These are phyloP conservation scores for Aix galericulata DNA, from an alignment of 2,113 vertebrate genomes.

Conservation along the genomic window DNA sequence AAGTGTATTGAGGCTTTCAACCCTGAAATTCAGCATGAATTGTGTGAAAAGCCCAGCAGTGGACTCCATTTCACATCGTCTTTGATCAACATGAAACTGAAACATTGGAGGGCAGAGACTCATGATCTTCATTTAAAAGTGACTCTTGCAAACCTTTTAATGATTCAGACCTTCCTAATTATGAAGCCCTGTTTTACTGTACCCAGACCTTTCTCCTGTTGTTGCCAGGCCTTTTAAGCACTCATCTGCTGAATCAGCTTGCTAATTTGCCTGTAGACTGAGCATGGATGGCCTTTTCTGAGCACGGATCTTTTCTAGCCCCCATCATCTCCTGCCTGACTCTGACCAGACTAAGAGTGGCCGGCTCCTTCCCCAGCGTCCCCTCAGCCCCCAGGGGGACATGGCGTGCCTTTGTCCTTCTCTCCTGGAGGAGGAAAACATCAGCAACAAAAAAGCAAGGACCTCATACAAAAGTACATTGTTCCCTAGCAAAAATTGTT, in stretches of 20 bases:
- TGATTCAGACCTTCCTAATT: background rate
- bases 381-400: background rate
- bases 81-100: background rate
- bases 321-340: background rate
- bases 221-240: background rate
- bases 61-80: background rate
- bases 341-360: background rate
- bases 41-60: background rate
- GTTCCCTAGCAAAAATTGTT: background rate
- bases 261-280: background rate
- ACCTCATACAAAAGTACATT: background rate
- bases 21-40: background rate
- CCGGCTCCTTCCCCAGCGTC: background rate
- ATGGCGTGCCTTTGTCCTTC: background rate
- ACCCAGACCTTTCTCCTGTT: accelerated
- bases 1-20: background rate
- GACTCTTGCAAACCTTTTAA: background rate
- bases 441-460: background rate
- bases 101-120: background rate
- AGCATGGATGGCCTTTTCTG: background rate
- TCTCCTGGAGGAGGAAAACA: background rate
- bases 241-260: background rate
- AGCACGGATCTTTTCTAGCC: background rate
- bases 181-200: background rate
- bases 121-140: background rate